Conservation (phyloP, 2,888 invertebrate species). For the Nomada fucata region DNA sequence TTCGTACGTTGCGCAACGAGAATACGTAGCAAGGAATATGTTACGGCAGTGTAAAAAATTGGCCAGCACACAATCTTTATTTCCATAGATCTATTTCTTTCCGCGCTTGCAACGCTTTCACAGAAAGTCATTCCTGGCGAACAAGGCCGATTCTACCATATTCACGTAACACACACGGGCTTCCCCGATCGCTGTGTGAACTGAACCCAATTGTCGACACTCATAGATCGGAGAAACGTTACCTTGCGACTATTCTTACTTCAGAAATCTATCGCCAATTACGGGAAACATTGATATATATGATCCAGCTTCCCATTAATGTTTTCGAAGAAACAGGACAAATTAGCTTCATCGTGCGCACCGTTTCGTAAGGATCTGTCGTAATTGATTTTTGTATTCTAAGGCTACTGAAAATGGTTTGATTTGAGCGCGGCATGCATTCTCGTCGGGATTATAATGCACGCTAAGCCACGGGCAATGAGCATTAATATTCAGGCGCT, state of each 20-base stretch:
- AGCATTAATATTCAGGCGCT: constrained; percentile 54
- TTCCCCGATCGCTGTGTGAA: constrained; percentile 9
- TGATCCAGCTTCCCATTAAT: neutral
- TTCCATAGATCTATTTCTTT: constrained; percentile 8
- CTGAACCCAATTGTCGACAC: constrained; percentile 12
- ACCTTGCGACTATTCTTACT: neutral
- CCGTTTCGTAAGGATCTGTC: neutral
- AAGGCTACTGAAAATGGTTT: constrained; percentile 16
- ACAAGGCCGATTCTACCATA: constrained; percentile 2
- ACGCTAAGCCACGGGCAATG: constrained; percentile 33
- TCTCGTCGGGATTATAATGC: constrained; percentile 35
- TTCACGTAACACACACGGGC: neutral
- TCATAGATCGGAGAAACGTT: constrained; percentile 19
- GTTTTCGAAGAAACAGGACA: neutral
- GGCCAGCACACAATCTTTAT: neutral
- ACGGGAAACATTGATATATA: neutral
- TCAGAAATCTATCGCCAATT: neutral
- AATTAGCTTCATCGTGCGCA: neutral
- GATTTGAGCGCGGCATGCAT: constrained; percentile 16
- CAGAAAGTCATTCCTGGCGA: constrained; percentile 4
- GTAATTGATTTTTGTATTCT: neutral
- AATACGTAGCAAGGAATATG: neutral
- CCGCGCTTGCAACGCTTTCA: constrained; percentile 32
- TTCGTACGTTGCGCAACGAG: neutral
- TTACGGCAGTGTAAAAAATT: constrained; percentile 15